phyloP scores from a whole-genome alignment of 2,888 invertebrate species.

The Crioceris asparagi region DNA sequence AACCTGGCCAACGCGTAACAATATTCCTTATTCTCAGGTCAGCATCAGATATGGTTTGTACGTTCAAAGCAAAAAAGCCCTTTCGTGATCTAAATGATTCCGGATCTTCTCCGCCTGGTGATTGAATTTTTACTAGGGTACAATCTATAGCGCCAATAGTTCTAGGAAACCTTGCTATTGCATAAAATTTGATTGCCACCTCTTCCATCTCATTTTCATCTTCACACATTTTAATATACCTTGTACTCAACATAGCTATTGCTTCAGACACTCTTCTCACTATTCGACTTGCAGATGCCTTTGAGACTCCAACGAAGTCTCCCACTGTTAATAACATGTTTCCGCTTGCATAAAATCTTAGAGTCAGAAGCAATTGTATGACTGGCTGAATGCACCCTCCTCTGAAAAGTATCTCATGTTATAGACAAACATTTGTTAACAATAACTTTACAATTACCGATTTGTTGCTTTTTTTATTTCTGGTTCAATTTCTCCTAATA shows the following conservation, averaged over 20 bases:
- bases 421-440: no score
- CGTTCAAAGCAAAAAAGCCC: slow-evolving; percentile 1
- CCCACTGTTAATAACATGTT: neutral
- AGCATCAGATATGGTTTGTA: neutral
- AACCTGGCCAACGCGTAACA: neutral
- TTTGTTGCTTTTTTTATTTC: no score
- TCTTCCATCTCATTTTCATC: neutral
- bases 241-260: neutral
- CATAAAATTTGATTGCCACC: neutral
- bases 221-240: no score
- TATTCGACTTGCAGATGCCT: neutral
- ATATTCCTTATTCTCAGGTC: neutral
- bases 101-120: neutral
- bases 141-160: neutral
- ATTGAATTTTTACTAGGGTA: neutral
- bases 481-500: no score
- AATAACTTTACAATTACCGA: no score
- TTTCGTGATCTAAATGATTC: neutral
- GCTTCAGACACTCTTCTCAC: neutral
- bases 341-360: neutral
- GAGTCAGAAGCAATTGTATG: no score
- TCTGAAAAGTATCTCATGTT: no score
- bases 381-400: no score
- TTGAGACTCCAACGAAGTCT: neutral
- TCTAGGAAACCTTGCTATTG: neutral